These are phyloP conservation scores for Drepanosiphum platanoidis DNA, from an alignment of 2,888 invertebrate species.

Conservation along the genomic window DNA sequence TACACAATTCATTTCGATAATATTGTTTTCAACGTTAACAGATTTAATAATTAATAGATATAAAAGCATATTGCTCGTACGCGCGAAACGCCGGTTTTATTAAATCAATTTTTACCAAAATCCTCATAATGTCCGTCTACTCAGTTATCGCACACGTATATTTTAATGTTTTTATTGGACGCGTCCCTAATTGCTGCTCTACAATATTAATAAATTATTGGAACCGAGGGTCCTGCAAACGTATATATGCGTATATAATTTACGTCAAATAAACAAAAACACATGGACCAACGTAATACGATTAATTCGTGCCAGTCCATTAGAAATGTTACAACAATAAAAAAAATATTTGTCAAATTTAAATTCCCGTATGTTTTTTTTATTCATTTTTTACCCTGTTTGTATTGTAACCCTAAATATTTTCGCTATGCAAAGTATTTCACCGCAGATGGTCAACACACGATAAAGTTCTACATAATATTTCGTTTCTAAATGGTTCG, in stretches of 20 bases:
- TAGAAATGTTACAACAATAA: conserved; percentile 43
- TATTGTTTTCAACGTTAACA: neutral
- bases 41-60: conserved; percentile 13
- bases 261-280: conserved; percentile 60
- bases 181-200: conserved; percentile 31
- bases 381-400: conserved; percentile 28
- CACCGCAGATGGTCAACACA: conserved; percentile 38
- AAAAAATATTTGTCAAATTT: conserved; percentile 51
- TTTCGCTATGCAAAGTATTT: conserved; percentile 50
- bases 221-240: conserved; percentile 28
- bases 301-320: conserved; percentile 52
- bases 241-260: conserved; percentile 15
- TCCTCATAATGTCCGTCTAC: neutral
- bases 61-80: neutral
- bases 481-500: conserved; percentile 46
- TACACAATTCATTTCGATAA: neutral
- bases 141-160: neutral
- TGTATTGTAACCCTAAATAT: conserved; percentile 49
- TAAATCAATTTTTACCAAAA: conserved; percentile 4
- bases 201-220: conserved; percentile 55
- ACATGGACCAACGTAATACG: conserved; percentile 49
- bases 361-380: conserved; percentile 44
- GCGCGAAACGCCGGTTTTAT: neutral
- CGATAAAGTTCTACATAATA: conserved; percentile 25
- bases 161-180: conserved; percentile 32